These are phyloP conservation scores for Isoperla grammatica DNA, from an alignment of 2,888 invertebrate genomes.

Conservation along the genomic window DNA sequence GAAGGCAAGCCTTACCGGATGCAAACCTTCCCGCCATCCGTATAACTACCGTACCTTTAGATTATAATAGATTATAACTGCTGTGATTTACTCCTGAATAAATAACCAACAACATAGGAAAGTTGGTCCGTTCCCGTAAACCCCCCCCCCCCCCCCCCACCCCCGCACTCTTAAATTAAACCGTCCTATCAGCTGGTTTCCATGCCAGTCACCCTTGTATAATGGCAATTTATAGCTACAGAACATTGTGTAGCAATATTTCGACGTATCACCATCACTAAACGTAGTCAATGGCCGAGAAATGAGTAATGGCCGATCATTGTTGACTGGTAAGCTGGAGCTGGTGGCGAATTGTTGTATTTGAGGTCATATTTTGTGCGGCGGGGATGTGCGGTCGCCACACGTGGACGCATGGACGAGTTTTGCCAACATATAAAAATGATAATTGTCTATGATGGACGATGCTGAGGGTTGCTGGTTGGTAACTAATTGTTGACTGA, in stretches of 20 bases:
- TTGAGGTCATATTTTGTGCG: background rate
- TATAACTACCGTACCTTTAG: too few species aligned
- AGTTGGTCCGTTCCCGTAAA: too few species aligned
- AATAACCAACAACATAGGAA: too few species aligned
- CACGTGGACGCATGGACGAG: background rate
- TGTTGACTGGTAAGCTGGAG: background rate
- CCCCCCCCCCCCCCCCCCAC: background rate
- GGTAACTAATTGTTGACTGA: background rate
- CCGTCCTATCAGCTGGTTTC: background rate
- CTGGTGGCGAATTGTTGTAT: background rate
- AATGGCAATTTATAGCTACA: background rate
- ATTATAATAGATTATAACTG: too few species aligned
- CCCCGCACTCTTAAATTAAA: background rate
- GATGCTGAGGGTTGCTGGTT: slow-evolving; percentile 4
- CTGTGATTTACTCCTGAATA: too few species aligned
- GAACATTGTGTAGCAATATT: slow-evolving; percentile 4
- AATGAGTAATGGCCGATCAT: background rate
- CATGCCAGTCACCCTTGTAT: background rate
- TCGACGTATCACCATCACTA: slow-evolving; percentile 5
- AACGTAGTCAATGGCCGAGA: slow-evolving; percentile 1
- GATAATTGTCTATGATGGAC: background rate
- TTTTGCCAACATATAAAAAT: background rate
- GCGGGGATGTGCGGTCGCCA: background rate
- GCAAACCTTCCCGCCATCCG: too few species aligned
- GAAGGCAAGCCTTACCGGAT: too few species aligned